Base-by-base conservation (phyloP, 2,888 invertebrate species). In the Podotricha telesiphe region DNA sequence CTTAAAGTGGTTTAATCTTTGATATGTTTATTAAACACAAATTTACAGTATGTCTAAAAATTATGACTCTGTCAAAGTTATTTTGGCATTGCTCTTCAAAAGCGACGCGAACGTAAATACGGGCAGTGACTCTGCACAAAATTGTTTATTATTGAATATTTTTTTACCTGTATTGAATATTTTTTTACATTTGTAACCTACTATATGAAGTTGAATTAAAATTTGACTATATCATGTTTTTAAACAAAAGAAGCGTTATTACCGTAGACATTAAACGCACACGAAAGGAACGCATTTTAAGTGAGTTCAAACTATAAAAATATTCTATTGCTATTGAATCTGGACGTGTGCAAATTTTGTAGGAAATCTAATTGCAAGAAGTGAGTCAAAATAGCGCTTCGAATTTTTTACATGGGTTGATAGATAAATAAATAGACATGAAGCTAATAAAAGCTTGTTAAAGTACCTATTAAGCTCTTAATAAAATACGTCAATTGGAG, bases 1-100 rank as follows among this genome's bases (percentile, higher is more conserved):
- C 58, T 42, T 45, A 45, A 59, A 45, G 11, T n/a, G 5, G 11
- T 0, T 59, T 42, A 22, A 45, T 2, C 17, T 22, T 17, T 59
- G 45, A 15, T 20, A 45, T 59, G 59, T 59, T 59, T 22, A 59
- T 45, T 59, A 45, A 59, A 59, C 17, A 58, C 20, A 11, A 50
- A 59, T 22, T 37, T n/a, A 58, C 13, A 50, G 37, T 19, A 28
- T 48, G 63, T 50, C 20, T 50, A 51, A 51, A 48, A 65, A 59
- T 56, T n/a, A 58, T 53, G 28, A 37, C 40, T 65, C 28, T n/a
- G 34, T 28, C n/a, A 7, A 34, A 17, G 66, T 58, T 63, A 55
- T 67, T 64, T 70, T 70, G 63, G 67, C 67, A 58, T 67, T 45
- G 50, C 66, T 28, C 62, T 66, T 55, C 55, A 62, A 61, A 62